A percentile compares a stretch with the other conserved stretches of the same genome.
Conservation (phyloP, 35 echinoderm and acorn worm species). For the Acanthaster planci region DNA sequence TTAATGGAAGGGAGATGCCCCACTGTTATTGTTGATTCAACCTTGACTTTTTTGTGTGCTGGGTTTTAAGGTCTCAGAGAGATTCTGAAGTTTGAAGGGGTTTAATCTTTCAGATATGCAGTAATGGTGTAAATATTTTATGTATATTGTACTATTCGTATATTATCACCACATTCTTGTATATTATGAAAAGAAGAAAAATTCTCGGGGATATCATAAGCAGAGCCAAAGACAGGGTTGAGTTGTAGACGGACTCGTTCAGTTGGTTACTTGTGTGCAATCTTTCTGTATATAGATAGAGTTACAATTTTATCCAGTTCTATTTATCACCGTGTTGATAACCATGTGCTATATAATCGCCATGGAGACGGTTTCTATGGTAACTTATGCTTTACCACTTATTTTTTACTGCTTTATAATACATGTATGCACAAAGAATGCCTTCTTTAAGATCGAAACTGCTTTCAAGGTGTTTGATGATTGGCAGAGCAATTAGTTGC, state of each 20-base stretch:
- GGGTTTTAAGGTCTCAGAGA: background rate
- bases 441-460: constrained; percentile 7
- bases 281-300: background rate
- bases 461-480: background rate
- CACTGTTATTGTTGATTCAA: background rate
- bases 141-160: background rate
- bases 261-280: background rate
- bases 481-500: no score
- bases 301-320: background rate
- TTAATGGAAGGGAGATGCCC: background rate
- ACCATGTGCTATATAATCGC: background rate
- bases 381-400: constrained; percentile 2
- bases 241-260: background rate
- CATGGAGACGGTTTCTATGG: constrained; percentile 4
- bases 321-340: background rate
- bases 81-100: background rate
- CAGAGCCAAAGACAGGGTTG: constrained; percentile 16
- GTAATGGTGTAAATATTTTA: background rate
- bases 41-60: background rate
- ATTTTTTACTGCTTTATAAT: constrained; percentile 24
- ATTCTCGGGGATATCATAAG: background rate
- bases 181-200: background rate
- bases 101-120: constrained; percentile 22
- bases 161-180: background rate
- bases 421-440: background rate